Conservation (phyloP, 1,140 invertebrate genomes). For the Pygmarrhopalites habei region DNA sequence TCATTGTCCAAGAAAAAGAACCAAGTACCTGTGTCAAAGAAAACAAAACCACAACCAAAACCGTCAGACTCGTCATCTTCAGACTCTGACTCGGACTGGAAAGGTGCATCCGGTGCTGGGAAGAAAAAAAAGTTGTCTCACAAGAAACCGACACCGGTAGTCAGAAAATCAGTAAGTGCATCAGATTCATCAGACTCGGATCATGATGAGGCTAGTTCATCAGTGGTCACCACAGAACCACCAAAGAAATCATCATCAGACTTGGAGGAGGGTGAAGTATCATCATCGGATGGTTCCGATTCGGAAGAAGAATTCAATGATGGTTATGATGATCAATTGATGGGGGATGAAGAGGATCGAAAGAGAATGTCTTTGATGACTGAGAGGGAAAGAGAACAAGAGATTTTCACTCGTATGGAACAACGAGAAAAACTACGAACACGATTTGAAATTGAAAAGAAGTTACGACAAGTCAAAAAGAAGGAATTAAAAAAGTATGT, state of each 20-base stretch:
- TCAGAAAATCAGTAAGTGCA: slow-evolving; percentile 23
- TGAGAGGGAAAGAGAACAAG: slow-evolving; percentile 93
- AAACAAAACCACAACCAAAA: slow-evolving; percentile 44
- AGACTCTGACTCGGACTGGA: slow-evolving; percentile 66
- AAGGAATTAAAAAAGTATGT: slow-evolving; percentile 58
- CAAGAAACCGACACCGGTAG: slow-evolving; percentile 42
- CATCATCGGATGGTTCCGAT: slow-evolving; percentile 47
- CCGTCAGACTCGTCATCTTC: slow-evolving; percentile 64
- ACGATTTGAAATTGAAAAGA: slow-evolving; percentile 93
- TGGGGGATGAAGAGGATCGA: slow-evolving; percentile 94
- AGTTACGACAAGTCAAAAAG: slow-evolving; percentile 76
- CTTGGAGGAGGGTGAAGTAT: slow-evolving; percentile 51
- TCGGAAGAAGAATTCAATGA: slow-evolving; percentile 71
- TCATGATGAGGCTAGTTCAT: slow-evolving; percentile 50
- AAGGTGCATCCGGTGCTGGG: slow-evolving; percentile 53
- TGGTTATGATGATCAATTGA: slow-evolving; percentile 91
- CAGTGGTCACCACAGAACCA: slow-evolving; percentile 49
- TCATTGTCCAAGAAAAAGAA: slow-evolving; percentile 81
- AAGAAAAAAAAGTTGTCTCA: slow-evolving; percentile 52
- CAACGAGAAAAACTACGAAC: slow-evolving; percentile 86
- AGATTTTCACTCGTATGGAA: slow-evolving; percentile 93
- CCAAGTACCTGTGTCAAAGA: slow-evolving; percentile 46
- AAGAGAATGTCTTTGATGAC: slow-evolving; percentile 82
- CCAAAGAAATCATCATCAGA: slow-evolving; percentile 21
- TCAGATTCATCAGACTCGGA: slow-evolving; percentile 46